phyloP scores from a whole-genome alignment of 2,888 invertebrate species.

The Tyria jacobaeae region DNA sequence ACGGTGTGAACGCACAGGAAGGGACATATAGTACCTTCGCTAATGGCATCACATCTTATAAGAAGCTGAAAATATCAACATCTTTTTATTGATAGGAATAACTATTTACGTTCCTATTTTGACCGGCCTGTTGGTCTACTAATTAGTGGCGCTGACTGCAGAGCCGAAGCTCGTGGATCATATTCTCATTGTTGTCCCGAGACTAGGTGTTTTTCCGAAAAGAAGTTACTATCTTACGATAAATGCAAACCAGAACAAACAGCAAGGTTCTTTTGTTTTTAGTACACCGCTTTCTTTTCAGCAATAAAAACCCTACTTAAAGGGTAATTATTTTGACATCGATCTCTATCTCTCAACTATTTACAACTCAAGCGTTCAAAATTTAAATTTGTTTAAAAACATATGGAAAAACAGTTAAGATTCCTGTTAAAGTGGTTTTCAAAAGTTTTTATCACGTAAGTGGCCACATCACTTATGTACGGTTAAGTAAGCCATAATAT shows the following conservation, averaged over 20 bases:
- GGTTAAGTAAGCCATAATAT: constrained; percentile 31
- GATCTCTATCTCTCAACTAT: background rate
- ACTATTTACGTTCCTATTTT: too few relatives aligned
- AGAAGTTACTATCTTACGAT: too few relatives aligned
- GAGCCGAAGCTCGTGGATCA: too few relatives aligned
- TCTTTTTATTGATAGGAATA: background rate
- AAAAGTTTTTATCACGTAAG: constrained; percentile 10
- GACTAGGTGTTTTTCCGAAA: too few relatives aligned
- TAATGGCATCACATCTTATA: background rate
- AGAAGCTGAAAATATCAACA: background rate
- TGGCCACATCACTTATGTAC: constrained; percentile 31
- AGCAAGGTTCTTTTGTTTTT: too few relatives aligned
- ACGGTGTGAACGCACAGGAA: background rate
- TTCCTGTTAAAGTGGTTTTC: constrained; percentile 19
- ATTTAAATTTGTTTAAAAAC: background rate
- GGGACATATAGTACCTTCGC: background rate
- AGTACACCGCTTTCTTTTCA: too few relatives aligned
- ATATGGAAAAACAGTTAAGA: constrained; percentile 1
- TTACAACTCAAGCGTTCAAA: background rate
- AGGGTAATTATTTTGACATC: background rate
- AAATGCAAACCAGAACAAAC: too few relatives aligned
- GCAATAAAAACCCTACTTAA: too few relatives aligned
- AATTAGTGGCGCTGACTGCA: too few relatives aligned
- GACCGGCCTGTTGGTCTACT: too few relatives aligned
- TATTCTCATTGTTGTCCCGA: too few relatives aligned